These are phyloP conservation scores for Nomada ruficornis DNA, from an alignment of 2,888 invertebrate genomes.

Conservation along the genomic window DNA sequence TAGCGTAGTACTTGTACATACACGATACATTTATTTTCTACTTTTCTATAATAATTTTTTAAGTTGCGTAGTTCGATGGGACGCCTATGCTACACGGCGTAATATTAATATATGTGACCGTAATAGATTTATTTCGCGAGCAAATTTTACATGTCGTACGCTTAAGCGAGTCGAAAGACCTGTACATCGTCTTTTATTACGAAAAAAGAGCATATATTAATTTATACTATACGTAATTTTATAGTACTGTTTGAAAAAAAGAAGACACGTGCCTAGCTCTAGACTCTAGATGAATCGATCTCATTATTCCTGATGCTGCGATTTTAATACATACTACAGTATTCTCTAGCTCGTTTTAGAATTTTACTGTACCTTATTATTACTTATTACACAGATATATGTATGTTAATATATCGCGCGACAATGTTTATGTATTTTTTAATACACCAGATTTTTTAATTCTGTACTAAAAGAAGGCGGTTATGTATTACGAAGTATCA, in stretches of 20 bases:
- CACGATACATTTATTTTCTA: conserved; percentile 46
- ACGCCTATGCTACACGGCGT: not conserved
- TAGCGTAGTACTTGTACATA: conserved; percentile 57
- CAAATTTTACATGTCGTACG: conserved; percentile 4
- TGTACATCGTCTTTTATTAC: conserved; percentile 25
- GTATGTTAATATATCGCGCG: conserved; percentile 23
- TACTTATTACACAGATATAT: conserved; percentile 5
- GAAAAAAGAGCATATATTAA: not conserved
- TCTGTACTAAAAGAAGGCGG: not conserved
- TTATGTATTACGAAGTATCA: conserved; percentile 22
- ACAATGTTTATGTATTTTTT: conserved; percentile 37
- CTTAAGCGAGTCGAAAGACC: not conserved
- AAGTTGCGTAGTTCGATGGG: conserved; percentile 18
- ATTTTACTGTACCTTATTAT: conserved; percentile 39
- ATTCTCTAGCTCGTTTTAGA: conserved; percentile 31
- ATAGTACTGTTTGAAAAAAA: conserved; percentile 31
- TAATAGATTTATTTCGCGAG: not conserved
- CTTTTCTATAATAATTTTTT: conserved; percentile 31
- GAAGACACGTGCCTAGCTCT: conserved; percentile 13
- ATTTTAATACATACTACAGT: conserved; percentile 34
- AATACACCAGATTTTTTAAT: not conserved
- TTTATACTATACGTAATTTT: conserved; percentile 37
- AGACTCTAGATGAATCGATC: conserved; percentile 56
- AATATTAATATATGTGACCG: conserved; percentile 43
- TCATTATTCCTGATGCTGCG: conserved; percentile 51